Evolutionary conservation across 2,797 vertebrate genomes (phyloP), one percentile per base, ranked within the genome.

Genomic region (Cercopithecus hamlyni): DNA sequence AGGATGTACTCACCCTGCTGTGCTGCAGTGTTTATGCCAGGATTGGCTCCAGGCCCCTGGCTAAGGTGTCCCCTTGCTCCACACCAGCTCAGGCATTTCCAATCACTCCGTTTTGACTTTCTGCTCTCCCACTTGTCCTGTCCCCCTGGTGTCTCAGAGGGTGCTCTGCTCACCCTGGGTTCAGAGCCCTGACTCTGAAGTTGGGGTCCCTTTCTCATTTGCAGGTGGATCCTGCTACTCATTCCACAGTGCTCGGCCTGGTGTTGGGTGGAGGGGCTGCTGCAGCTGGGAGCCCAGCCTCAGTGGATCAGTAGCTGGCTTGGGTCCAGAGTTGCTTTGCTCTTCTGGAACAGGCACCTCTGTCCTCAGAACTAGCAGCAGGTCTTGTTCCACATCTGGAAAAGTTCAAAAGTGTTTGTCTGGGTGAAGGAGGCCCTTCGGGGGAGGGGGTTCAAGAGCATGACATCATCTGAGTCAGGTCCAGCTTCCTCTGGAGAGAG

Each of bases 321-420:
- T 7, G 19, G n/a, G 27, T 61, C 85, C 91, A 41, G 80, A 43
- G 86, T 92, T 89, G 95, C 95, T 87, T 97, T 90, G 52, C 20
- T 95, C 26, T 76, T 90, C 95, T 96, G 96, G 94, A 95, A 61
- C 87, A 89, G 70, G 27, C 82, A 75, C 83, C 83, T 90, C 91
- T 61, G 70, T 58, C 79, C 92, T 96, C 57, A 84, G 83, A 91
- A 84, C 82, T 2, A 90, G 43, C 79, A 88, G 83, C 43, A 72
- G 95, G 96, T 97, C 97, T 92, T 82, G 39, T 0, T 76, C 64
- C 90, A 96, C 98, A 98, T 98, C 98, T 98, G 98, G 97, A 98
- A 94, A 48, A 96, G 96, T 93, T 98, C 96, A 97, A 10, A 97
- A 97, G 92, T 96, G 89, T 98, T 97, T 98, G 96, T 98, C 90